A percentile compares a stretch with the other conserved stretches of the same genome.
phyloP scores from a whole-genome alignment of 2,888 invertebrate genomes.

The Malthinus seriepunctatus region DNA sequence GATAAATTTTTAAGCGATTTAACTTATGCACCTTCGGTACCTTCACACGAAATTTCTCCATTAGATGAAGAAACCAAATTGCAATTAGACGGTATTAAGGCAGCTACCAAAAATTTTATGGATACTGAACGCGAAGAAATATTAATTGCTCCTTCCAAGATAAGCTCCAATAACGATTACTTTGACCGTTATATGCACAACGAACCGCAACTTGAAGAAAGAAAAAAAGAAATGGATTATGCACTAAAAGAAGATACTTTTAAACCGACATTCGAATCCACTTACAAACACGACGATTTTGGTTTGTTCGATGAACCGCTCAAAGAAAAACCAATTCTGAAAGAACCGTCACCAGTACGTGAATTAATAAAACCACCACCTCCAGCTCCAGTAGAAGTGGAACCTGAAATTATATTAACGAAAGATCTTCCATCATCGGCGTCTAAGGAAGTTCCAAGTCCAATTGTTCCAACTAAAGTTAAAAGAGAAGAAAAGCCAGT shows the following conservation, averaged over 20 bases:
- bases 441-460: conserved; percentile 11
- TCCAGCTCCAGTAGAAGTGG: conserved; percentile 19
- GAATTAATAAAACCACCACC: conserved; percentile 17
- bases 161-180: conserved; percentile 43
- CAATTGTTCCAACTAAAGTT: conserved; percentile 9
- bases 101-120: conserved; percentile 46
- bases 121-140: conserved; percentile 44
- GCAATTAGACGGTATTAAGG: conserved; percentile 35
- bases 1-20: conserved; percentile 47
- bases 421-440: conserved; percentile 16
- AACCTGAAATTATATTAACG: conserved; percentile 33
- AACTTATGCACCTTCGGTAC: conserved; percentile 27
- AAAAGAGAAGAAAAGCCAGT: conserved; percentile 35
- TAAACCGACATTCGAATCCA: conserved; percentile 11
- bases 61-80: conserved; percentile 25
- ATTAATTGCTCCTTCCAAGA: conserved; percentile 16
- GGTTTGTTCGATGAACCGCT: conserved; percentile 5
- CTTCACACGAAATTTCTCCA: conserved; percentile 33
- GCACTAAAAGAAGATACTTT: conserved; percentile 20
- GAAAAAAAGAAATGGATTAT: conserved; percentile 38
- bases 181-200: conserved; percentile 64
- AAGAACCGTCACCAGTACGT: conserved; percentile 21
- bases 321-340: conserved; percentile 16
- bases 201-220: conserved; percentile 59
- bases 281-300: conserved; percentile 18